These are phyloP conservation scores for Drosophila monieri DNA, from an alignment of 2,888 invertebrate genomes.

Conservation along the genomic window DNA sequence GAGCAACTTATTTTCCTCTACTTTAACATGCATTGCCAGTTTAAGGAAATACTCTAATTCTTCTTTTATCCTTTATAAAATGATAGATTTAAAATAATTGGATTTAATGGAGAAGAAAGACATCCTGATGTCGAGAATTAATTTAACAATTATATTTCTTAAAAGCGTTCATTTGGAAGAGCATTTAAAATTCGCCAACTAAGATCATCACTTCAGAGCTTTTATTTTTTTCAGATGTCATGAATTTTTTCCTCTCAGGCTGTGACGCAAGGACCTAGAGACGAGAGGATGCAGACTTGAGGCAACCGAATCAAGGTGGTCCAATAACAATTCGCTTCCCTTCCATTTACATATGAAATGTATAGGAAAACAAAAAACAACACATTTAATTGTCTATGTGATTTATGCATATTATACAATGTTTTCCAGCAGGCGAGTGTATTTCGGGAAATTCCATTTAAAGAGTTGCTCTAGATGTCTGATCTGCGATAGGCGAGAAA, in stretches of 20 bases:
- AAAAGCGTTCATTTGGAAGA: background rate
- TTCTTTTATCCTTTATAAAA: background rate
- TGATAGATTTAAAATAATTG: background rate
- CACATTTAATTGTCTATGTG: slow-evolving; percentile 63
- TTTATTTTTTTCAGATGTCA: slow-evolving; percentile 23
- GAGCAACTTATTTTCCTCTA: slow-evolving; percentile 54
- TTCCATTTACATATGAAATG: slow-evolving; percentile 58
- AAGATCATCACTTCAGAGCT: background rate
- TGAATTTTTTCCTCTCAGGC: slow-evolving; percentile 16
- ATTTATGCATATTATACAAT: slow-evolving; percentile 62
- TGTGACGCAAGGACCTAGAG: slow-evolving; percentile 5
- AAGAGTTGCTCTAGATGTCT: slow-evolving; percentile 52
- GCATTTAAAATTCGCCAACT: background rate
- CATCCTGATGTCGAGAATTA: no score
- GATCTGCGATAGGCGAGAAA: slow-evolving; percentile 51
- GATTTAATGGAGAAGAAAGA: no score
- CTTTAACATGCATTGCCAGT: slow-evolving; percentile 29
- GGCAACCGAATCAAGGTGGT: slow-evolving; percentile 27
- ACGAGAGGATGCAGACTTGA: slow-evolving; percentile 1
- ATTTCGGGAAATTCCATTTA: slow-evolving; percentile 48
- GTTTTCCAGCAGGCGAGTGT: slow-evolving; percentile 18
- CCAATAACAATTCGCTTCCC: slow-evolving; percentile 37
- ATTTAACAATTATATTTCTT: background rate
- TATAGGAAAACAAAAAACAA: slow-evolving; percentile 50
- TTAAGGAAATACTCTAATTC: background rate